Base-by-base conservation (phyloP, 1,140 invertebrate genomes). In the Scaptomyza montana region DNA sequence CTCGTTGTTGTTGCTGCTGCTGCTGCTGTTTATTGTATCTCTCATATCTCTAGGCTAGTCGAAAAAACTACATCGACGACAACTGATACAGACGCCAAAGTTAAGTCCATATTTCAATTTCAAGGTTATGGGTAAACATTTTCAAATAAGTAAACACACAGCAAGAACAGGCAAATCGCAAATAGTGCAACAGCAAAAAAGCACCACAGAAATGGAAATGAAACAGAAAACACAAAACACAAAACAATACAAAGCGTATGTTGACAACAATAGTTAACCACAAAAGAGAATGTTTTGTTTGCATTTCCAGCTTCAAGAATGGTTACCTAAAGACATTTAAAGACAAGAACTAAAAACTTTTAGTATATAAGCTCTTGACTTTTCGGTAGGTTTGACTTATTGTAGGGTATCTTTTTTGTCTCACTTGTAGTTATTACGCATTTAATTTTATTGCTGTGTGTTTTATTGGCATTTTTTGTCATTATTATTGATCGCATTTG, bases 51-150 rank as follows among this genome's bases (percentile, higher is more conserved):
- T 76, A 65, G 77, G 72, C 66, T 73, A 50, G 57, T 8, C 46
- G 30, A 33, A 33, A 33, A 47, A 82, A 71, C 51, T 61, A 53
- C 51, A 74, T 57, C 59, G 68, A 41, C 46, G 63, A 56, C 45
- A 63, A 54, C 60, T 33, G 30, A 33, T 54, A 73, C 72, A 71
- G 60, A 74, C 56, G 72, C 80, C 78, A 87, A 82, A 82, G 82
- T 80, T 82, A 86, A 86, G 81, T 87, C 81, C 82, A 86, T 78
- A 87, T 86, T 81, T 87, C 63, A 86, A 69, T 87, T 87, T 86
- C 82, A 86, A 86, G 82, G 81, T 86, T 87, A 81, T 76, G 60
- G 64, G 75, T 72, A 86, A 86, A 86, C 74, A 86, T 74, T 80
- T 85, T 69, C 56, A 60, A 64, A 63, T 78, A 67, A 74, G 53